These are phyloP conservation scores for Dimorphilus gyrociliatus DNA, from an alignment of 2,888 invertebrate species.

Conservation along the genomic window DNA sequence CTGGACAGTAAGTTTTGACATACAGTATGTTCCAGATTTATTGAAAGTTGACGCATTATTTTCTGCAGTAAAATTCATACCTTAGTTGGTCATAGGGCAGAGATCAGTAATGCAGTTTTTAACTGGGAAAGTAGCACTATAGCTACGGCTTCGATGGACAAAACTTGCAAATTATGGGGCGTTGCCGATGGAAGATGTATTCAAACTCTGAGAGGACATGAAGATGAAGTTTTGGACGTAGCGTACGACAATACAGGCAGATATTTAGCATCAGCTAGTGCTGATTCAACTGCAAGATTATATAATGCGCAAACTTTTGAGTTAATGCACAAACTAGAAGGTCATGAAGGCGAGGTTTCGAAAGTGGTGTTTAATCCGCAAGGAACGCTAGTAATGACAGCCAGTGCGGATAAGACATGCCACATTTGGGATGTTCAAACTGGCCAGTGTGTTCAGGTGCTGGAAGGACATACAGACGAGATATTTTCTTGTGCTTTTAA, in stretches of 20 bases:
- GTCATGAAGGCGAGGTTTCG: slow-evolving; percentile 38
- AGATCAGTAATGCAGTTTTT: slow-evolving; percentile 38
- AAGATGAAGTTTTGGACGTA: slow-evolving; percentile 51
- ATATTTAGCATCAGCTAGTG: slow-evolving; percentile 55
- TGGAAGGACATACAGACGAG: slow-evolving; percentile 59
- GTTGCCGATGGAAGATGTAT: slow-evolving; percentile 22
- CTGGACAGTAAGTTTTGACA: slow-evolving; percentile 35
- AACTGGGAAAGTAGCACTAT: slow-evolving; percentile 37
- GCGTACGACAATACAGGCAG: slow-evolving; percentile 58
- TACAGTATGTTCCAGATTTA: no score
- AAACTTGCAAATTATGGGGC: slow-evolving; percentile 37
- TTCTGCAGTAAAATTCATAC: slow-evolving; percentile 29
- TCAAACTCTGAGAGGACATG: slow-evolving; percentile 33
- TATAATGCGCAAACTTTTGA: slow-evolving; percentile 46
- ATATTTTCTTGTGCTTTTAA: slow-evolving; percentile 67
- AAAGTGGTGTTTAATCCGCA: slow-evolving; percentile 53
- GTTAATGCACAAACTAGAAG: slow-evolving; percentile 28
- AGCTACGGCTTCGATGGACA: slow-evolving; percentile 38
- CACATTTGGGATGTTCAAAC: slow-evolving; percentile 56
- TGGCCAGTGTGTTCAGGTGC: slow-evolving; percentile 53
- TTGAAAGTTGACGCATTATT: no score
- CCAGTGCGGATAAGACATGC: slow-evolving; percentile 57
- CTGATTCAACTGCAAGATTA: slow-evolving; percentile 55
- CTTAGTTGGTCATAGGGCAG: slow-evolving; percentile 36
- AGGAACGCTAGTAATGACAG: slow-evolving; percentile 54